These are phyloP conservation scores for Drosophila biarmipes DNA, from an alignment of 1,140 invertebrate genomes.

Conservation along the genomic window DNA sequence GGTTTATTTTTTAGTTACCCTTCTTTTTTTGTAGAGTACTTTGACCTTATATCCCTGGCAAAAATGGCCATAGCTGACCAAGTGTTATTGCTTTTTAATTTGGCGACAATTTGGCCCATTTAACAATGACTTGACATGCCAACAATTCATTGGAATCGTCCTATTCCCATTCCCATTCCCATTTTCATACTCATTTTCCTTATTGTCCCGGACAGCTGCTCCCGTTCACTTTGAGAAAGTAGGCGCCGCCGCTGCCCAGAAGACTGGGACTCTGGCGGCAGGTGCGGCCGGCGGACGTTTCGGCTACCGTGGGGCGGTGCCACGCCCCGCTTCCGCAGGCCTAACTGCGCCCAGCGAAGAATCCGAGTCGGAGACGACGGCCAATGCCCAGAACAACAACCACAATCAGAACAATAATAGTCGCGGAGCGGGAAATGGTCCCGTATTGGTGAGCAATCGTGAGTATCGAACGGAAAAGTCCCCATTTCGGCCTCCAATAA, in stretches of 20 bases:
- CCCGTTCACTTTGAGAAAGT: conserved; percentile 80
- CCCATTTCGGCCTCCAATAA: neutral
- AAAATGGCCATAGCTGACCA: conserved; percentile 15
- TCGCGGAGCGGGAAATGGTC: conserved; percentile 28
- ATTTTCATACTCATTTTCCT: too few species aligned
- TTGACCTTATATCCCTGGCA: neutral
- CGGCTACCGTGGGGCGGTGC: conserved; percentile 72
- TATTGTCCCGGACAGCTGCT: conserved; percentile 8
- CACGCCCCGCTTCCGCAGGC: conserved; percentile 74
- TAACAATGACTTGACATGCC: conserved; percentile 48
- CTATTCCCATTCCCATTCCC: neutral
- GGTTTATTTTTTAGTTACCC: too few species aligned
- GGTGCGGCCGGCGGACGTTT: conserved; percentile 68
- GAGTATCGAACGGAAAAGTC: conserved; percentile 39
- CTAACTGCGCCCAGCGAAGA: conserved; percentile 47
- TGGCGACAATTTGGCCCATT: conserved; percentile 48
- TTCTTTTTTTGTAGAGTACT: neutral
- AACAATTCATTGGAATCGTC: conserved; percentile 17
- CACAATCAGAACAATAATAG: conserved; percentile 32
- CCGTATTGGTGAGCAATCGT: conserved; percentile 76
- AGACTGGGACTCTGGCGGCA: conserved; percentile 23
- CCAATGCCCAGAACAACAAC: conserved; percentile 62
- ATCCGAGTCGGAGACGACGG: conserved; percentile 43
- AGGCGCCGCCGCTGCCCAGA: conserved; percentile 64
- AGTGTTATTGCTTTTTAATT: conserved; percentile 60